Conservation (phyloP, 1,140 invertebrate genomes). For the Hylyphantes graminicola region DNA sequence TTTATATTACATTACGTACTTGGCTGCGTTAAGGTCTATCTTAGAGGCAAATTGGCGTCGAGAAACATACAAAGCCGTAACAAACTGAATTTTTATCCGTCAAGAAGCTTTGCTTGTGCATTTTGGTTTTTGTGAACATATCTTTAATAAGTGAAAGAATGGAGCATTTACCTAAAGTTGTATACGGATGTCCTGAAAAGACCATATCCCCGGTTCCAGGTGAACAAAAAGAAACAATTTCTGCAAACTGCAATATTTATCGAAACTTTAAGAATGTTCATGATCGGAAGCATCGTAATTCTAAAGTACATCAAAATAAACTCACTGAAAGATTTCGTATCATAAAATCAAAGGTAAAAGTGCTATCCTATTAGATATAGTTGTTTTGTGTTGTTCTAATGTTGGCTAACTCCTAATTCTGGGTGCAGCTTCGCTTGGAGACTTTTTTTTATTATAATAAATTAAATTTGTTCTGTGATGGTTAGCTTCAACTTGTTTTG, state of each 20-base stretch:
- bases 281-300: background rate
- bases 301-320: constrained; percentile 17
- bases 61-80: too few species aligned
- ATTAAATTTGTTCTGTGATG: too few species aligned
- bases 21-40: too few species aligned
- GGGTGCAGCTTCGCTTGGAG: background rate
- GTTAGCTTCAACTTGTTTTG: too few species aligned
- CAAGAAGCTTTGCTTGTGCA: too few species aligned
- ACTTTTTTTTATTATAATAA: background rate
- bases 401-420: background rate
- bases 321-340: background rate
- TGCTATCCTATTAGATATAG: background rate
- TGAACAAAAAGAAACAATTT: background rate
- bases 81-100: too few species aligned
- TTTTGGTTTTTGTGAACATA: too few species aligned
- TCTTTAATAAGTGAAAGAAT: background rate
- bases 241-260: constrained; percentile 27
- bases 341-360: constrained; percentile 8
- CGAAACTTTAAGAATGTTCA: constrained; percentile 24
- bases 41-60: too few species aligned
- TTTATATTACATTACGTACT: too few species aligned
- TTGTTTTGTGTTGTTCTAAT: background rate
- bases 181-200: background rate
- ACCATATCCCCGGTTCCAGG: background rate
- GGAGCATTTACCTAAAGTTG: background rate